Base-by-base conservation (phyloP, 2,113 vertebrate genomes). In the Xiphophorus maculatus region DNA sequence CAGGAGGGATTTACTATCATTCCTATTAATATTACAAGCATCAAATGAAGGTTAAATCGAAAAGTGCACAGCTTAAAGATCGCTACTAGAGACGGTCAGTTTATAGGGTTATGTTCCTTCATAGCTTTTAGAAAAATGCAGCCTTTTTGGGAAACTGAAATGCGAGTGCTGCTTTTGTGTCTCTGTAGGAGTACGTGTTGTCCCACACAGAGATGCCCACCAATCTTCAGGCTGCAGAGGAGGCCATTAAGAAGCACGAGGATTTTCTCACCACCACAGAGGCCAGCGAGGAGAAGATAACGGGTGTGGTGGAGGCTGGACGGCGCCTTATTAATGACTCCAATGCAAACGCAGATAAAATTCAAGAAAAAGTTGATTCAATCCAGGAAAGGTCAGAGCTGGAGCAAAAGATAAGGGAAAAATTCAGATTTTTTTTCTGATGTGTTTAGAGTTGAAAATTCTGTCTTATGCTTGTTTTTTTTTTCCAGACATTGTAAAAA, bases 261-360 rank as follows among this genome's bases (percentile, higher is more conserved):
- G 98, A 97, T 76, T 97, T 97, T 87, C 92, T 97, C 91, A 97
- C 95, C 71, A 97, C 97, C 83, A 97, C 97, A 95, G 98, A 99
- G 2, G 96, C 96, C 90, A 96, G 92, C 0, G 96, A 97, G 54
- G 97, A 99, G 77, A 97, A 96, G 54, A 96, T 98, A 86, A 95
- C 87, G 4, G 94, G 94, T 1, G 92, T 98, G 73, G 93, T 95
- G 74, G 97, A 98, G 58, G 89, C 96, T 0, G 97, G 97, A n/a
- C 85, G 88, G 30, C 96, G 96, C 77, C 94, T 99, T 42, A 94
- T 98, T 58, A 93, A 93, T 0, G 94, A 96, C 28, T 93, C 92
- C 51, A 95, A 96, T 54, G 92, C 95, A 80, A 96, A 97, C 1
- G 84, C 91, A 0, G 96, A 98, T 77, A 98, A 98, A 92, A 96